Evolutionary conservation across 2,888 invertebrate genomes (phyloP).

Genomic region (Melipona beecheii): DNA sequence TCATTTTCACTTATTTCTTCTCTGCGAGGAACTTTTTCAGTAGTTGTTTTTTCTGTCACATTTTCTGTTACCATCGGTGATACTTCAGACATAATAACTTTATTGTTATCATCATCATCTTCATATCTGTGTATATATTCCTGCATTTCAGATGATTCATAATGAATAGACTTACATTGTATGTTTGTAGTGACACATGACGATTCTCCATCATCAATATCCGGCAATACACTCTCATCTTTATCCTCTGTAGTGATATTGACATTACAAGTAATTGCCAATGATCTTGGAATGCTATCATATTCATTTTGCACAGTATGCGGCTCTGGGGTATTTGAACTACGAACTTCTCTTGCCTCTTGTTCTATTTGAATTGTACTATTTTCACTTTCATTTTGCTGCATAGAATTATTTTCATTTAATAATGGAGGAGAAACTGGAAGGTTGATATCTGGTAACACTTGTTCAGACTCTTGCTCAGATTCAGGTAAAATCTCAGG

Average conservation of each 20-base stretch:
- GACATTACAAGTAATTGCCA: slow-evolving; percentile 59
- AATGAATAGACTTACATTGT: slow-evolving; percentile 61
- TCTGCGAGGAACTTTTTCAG: slow-evolving; percentile 47
- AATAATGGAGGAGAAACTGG: slow-evolving; percentile 62
- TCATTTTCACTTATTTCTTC: slow-evolving; percentile 34
- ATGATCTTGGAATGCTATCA: slow-evolving; percentile 63
- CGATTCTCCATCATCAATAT: slow-evolving; percentile 72
- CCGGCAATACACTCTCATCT: slow-evolving; percentile 76
- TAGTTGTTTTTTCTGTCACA: slow-evolving; percentile 58
- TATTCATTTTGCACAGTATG: slow-evolving; percentile 60
- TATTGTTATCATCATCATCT: slow-evolving; percentile 51
- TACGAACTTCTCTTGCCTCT: slow-evolving; percentile 70
- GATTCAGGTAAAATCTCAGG: slow-evolving; percentile 71
- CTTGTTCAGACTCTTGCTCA: slow-evolving; percentile 73
- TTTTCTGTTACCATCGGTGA: slow-evolving; percentile 19
- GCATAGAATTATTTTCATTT: slow-evolving; percentile 53
- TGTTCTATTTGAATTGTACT: slow-evolving; percentile 66
- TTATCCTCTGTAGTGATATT: slow-evolving; percentile 69
- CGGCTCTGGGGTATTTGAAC: slow-evolving; percentile 53
- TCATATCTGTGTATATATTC: slow-evolving; percentile 61
- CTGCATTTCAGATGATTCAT: slow-evolving; percentile 60
- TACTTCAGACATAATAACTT: slow-evolving; percentile 34
- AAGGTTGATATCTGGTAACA: slow-evolving; percentile 76
- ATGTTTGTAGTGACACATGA: slow-evolving; percentile 23
- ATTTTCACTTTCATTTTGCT: slow-evolving; percentile 50